These are phyloP conservation scores for Sigmodon hispidus DNA, from an alignment of 2,113 vertebrate genomes.

Conservation along the genomic window DNA sequence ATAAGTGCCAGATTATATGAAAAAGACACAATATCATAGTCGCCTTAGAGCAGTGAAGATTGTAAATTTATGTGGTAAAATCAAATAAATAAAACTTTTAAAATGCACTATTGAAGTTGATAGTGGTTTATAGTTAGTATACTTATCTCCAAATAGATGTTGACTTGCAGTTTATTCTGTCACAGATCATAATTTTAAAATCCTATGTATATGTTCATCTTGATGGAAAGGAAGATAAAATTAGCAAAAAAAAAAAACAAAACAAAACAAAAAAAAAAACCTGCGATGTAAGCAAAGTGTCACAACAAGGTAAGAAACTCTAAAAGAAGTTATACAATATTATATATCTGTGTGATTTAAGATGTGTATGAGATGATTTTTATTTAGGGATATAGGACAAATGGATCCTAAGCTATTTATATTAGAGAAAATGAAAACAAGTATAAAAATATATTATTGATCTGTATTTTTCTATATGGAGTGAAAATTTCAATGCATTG, in stretches of 20 bases:
- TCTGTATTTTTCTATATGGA: background rate
- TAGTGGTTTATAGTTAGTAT: background rate
- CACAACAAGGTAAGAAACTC: background rate
- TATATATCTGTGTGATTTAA: slow-evolving; percentile 28
- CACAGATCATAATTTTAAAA: slow-evolving; percentile 43
- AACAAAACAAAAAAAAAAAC: no score
- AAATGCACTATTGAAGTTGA: background rate
- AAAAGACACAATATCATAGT: background rate
- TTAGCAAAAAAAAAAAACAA: background rate
- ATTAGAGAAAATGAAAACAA: slow-evolving; percentile 37
- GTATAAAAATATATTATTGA: background rate
- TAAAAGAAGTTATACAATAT: background rate
- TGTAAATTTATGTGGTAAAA: slow-evolving; percentile 27
- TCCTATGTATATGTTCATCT: background rate
- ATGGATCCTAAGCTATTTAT: slow-evolving; percentile 5
- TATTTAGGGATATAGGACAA: slow-evolving; percentile 5
- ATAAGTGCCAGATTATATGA: background rate
- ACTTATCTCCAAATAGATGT: background rate
- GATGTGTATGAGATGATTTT: slow-evolving; percentile 49
- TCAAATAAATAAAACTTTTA: slow-evolving; percentile 15
- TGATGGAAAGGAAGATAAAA: background rate
- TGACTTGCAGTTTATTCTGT: background rate
- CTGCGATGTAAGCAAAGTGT: background rate
- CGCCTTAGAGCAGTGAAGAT: background rate
- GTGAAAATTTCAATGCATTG: background rate